Evolutionary conservation across 2,797 vertebrate species (phyloP).

Genomic region (Discoglossus pictus): DNA sequence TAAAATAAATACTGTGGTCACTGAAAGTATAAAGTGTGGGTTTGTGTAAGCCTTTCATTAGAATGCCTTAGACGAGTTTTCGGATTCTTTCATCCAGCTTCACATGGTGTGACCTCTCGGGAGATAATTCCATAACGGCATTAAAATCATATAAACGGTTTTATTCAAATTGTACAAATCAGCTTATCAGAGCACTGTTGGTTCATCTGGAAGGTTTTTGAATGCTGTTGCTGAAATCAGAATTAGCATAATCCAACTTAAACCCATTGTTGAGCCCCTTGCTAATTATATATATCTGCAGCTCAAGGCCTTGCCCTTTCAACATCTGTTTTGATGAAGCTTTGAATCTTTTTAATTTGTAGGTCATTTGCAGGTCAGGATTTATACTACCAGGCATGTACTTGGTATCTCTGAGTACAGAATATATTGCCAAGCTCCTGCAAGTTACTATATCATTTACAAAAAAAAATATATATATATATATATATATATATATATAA

Average conservation of each 20-base stretch:
- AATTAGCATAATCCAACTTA: constrained; percentile 70
- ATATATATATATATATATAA: no score
- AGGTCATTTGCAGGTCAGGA: constrained; percentile 61
- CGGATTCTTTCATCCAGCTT: constrained; percentile 43
- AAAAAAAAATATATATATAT: no score
- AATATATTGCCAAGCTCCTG: background rate
- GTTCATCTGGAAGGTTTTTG: constrained; percentile 63
- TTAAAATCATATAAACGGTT: constrained; percentile 59
- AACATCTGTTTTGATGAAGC: constrained; percentile 63
- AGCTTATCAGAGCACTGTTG: constrained; percentile 64
- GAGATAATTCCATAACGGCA: constrained; percentile 61
- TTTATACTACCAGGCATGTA: constrained; percentile 54
- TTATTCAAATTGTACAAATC: constrained; percentile 64
- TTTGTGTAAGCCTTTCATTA: constrained; percentile 55
- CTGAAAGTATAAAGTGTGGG: constrained; percentile 17
- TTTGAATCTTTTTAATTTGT: constrained; percentile 58
- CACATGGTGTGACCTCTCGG: constrained; percentile 61
- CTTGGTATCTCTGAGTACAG: constrained; percentile 20
- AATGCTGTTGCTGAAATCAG: constrained; percentile 57
- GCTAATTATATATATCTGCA: constrained; percentile 64
- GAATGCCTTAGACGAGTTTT: constrained; percentile 42
- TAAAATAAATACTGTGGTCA: constrained; percentile 59
- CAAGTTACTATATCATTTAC: no score
- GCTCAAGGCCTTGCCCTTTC: constrained; percentile 59
- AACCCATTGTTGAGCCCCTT: constrained; percentile 60